Evolutionary conservation across 30 jellyfish, hydroid and myxozoan species (phyloP).

Genomic region (Hydractinia echinata): DNA sequence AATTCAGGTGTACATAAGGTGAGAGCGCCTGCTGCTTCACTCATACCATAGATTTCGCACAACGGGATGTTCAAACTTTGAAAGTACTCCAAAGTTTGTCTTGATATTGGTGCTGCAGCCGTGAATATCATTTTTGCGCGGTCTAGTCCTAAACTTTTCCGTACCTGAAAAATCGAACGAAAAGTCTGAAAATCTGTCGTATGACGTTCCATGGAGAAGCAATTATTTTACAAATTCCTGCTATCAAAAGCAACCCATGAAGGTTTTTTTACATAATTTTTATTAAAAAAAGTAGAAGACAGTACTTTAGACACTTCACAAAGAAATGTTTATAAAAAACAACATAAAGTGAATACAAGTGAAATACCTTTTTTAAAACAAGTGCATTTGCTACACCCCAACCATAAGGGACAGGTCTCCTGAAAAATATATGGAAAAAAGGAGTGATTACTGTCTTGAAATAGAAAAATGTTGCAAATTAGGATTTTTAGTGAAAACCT

Average conservation of each 20-base stretch:
- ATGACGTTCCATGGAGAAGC: too few relatives aligned
- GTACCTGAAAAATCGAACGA: constrained; percentile 39
- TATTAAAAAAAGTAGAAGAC: too few relatives aligned
- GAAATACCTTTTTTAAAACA: constrained; percentile 44
- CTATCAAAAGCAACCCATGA: too few relatives aligned
- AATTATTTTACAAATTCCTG: too few relatives aligned
- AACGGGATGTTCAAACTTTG: constrained; percentile 81
- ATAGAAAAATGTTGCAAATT: too few relatives aligned
- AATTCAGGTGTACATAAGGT: constrained; percentile 41
- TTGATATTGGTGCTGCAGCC: constrained; percentile 91
- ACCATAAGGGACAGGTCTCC: constrained; percentile 59
- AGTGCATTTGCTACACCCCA: constrained; percentile 52
- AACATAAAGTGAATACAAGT: too few relatives aligned
- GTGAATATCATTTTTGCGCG: constrained; percentile 52
- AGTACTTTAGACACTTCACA: too few relatives aligned
- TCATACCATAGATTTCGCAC: constrained; percentile 83
- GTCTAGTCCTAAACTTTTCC: constrained; percentile 74
- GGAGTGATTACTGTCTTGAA: too few relatives aligned
- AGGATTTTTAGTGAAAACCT: too few relatives aligned
- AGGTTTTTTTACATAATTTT: too few relatives aligned
- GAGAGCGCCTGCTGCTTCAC: constrained; percentile 82
- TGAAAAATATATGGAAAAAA: not conserved
- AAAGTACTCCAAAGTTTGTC: constrained; percentile 72
- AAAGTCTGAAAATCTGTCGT: not conserved
- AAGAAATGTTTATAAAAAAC: too few relatives aligned